Evolutionary conservation across 2,113 vertebrate genomes (phyloP).

Genomic region (Hipposideros armiger): DNA sequence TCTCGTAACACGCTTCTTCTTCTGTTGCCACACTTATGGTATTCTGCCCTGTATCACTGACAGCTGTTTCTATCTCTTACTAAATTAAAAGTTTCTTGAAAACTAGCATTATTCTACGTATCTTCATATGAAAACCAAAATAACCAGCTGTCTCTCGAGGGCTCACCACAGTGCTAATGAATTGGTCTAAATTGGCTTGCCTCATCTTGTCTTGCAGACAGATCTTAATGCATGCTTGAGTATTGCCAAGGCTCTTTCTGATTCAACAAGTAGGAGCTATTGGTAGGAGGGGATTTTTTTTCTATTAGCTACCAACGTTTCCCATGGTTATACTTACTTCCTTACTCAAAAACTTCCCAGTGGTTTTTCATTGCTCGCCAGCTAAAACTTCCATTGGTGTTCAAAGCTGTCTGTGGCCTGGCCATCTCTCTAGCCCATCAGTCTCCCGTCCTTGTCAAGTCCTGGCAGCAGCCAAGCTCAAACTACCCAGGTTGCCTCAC

Average conservation of each 20-base stretch:
- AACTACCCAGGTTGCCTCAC: background rate
- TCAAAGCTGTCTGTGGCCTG: background rate
- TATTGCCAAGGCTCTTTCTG: background rate
- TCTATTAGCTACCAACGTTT: background rate
- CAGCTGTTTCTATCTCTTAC: background rate
- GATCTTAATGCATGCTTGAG: background rate
- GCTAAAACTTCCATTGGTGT: background rate
- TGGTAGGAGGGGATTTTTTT: background rate
- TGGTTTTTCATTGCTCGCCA: background rate
- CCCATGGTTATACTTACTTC: background rate
- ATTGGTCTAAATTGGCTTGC: slow-evolving; percentile 3
- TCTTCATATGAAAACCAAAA: background rate
- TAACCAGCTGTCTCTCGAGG: background rate
- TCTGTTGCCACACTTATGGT: background rate
- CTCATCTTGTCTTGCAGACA: background rate
- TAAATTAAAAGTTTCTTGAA: background rate
- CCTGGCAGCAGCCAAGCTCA: background rate
- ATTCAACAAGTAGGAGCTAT: background rate
- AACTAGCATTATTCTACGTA: background rate
- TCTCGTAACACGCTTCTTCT: background rate
- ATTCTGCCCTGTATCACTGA: background rate
- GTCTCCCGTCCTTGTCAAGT: background rate
- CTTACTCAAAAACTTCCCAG: background rate
- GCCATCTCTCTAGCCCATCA: background rate
- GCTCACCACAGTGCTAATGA: background rate